Evolutionary conservation across 2,113 vertebrate species (phyloP).

Genomic region (Eurystomus gularis): DNA sequence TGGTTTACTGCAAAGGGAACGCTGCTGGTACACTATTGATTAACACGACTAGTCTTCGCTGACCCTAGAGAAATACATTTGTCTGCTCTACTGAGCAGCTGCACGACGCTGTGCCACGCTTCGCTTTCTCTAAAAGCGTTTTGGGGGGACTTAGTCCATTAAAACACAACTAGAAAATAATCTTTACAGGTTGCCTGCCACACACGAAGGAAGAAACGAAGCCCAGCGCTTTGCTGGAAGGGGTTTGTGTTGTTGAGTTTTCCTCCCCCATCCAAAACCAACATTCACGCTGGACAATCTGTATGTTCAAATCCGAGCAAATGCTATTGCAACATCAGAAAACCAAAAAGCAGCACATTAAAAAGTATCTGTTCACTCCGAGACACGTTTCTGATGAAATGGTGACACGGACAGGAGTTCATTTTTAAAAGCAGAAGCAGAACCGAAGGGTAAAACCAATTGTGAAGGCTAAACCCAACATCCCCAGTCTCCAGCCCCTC

Average conservation of each 20-base stretch:
- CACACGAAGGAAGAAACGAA: background rate
- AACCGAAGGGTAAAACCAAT: background rate
- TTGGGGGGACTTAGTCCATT: background rate
- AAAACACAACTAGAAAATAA: background rate
- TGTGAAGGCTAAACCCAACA: background rate
- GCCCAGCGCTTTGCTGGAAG: background rate
- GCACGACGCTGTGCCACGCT: background rate
- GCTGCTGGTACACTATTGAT: constrained; percentile 41
- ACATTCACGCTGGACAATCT: background rate
- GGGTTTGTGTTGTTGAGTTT: background rate
- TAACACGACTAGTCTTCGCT: constrained; percentile 5
- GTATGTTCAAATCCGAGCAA: constrained; percentile 4
- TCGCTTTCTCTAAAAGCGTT: background rate
- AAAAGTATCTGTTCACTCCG: background rate
- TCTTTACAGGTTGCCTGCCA: background rate
- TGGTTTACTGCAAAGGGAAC: constrained; percentile 47
- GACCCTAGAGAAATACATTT: constrained; percentile 38
- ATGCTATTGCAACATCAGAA: background rate
- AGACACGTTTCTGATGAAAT: background rate
- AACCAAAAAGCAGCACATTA: constrained; percentile 16
- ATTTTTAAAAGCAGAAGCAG: constrained; percentile 8
- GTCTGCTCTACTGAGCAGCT: constrained; percentile 23
- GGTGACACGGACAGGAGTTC: background rate
- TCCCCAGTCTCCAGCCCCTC: background rate
- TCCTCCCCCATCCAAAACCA: background rate